Base-by-base conservation (phyloP, 2,113 vertebrate species). In the Tichodroma muraria region DNA sequence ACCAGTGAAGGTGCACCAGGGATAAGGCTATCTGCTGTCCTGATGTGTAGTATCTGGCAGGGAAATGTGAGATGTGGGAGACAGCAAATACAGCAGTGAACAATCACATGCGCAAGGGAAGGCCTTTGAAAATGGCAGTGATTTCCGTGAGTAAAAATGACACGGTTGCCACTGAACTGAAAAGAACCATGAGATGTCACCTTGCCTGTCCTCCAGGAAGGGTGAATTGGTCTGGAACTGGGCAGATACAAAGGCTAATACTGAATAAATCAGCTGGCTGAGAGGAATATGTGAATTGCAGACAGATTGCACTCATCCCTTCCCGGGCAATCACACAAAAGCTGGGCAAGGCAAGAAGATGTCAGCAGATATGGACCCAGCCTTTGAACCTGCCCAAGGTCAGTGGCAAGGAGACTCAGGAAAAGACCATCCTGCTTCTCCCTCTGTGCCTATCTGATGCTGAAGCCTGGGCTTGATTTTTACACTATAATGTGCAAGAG, bases 351-450 rank as follows among this genome's bases (percentile, higher is more conserved):
- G 57, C 38, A 66, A 80, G 91, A 93, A 80, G 57, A 60, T 0
- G 4, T 76, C 15, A 8, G 25, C 57, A 79, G 76, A 35, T 14
- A 64, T 2, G 40, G 68, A 68, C 45, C 33, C 0, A 1, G 80
- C 69, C 85, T 95, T 91, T 94, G 63, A 54, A 88, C 50, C 38
- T 78, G 80, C 54, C 27, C 80, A 84, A 83, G 91, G 75, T 92
- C 89, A 89, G 56, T 23, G 68, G 35, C 42, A 86, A 76, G 49
- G 53, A 81, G 40, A 25, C 28, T 71, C 40, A 20, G 83, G 60
- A 94, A 93, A 89, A 59, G 17, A 60, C 70, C 23, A 27, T 81
- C 24, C 40, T 1, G 0, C 8, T 64, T 79, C 73, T 82, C 72
- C 16, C 18, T 17, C 31, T 37, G 28, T 3, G 9, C 73, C 37